A percentile compares a stretch with the other conserved stretches of the same genome.
Conservation (phyloP, 64 coral and sea anemone genomes). For the Cladopsammia gracilis region DNA sequence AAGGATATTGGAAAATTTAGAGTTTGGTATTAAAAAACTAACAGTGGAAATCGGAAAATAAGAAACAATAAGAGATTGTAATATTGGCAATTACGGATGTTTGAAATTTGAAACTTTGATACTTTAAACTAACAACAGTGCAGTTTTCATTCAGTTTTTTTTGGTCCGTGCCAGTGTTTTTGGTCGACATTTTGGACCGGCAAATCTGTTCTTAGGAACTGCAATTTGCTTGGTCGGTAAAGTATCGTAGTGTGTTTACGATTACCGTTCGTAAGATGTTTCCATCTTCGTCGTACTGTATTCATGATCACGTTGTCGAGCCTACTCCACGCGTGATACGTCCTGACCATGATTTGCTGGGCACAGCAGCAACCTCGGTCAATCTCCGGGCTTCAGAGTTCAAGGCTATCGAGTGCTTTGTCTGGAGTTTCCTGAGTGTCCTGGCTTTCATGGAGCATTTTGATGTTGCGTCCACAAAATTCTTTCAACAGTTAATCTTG, state of each 20-base stretch:
- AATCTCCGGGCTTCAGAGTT: background rate
- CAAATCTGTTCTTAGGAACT: background rate
- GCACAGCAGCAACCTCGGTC: background rate
- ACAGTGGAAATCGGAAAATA: no score
- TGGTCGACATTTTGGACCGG: no score
- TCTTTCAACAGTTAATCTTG: background rate
- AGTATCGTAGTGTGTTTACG: background rate
- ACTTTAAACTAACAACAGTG: no score
- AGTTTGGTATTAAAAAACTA: no score
- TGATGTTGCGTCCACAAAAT: background rate
- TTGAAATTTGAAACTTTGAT: no score
- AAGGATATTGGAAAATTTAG: no score
- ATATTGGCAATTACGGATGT: no score
- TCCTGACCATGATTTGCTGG: background rate
- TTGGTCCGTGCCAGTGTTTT: no score
- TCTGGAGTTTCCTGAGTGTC: background rate
- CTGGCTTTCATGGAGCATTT: background rate
- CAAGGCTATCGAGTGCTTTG: background rate
- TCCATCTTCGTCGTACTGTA: background rate
- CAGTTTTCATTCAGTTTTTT: no score
- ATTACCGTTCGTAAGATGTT: background rate
- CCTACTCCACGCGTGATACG: background rate
- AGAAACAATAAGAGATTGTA: no score
- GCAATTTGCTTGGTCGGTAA: background rate
- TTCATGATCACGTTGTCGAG: conserved; percentile 2